Evolutionary conservation across 2,797 vertebrate species (phyloP).

Genomic region (Labroides dimidiatus): DNA sequence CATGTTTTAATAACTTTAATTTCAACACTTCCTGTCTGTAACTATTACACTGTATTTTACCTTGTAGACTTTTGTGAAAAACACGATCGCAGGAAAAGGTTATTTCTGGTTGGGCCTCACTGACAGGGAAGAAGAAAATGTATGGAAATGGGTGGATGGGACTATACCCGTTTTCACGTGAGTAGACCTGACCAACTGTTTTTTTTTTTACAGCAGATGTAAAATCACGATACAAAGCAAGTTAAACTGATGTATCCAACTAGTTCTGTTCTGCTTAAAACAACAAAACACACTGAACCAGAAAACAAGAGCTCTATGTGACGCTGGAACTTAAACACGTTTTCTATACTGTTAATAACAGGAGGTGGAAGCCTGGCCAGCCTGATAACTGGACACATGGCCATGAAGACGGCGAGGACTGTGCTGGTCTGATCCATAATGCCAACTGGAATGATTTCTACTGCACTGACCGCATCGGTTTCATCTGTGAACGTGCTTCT

Average conservation of each 20-base stretch:
- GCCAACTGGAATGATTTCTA: conserved; percentile 97
- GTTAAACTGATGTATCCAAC: neutral
- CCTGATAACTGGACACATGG: conserved; percentile 96
- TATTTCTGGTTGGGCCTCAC: conserved; percentile 97
- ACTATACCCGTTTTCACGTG: conserved; percentile 88
- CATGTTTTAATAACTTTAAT: neutral
- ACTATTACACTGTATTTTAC: neutral
- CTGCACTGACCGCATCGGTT: conserved; percentile 92
- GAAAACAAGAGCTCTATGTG: neutral
- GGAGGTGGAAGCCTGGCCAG: conserved; percentile 96
- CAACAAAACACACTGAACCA: neutral
- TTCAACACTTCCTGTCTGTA: neutral
- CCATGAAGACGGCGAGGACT: conserved; percentile 92
- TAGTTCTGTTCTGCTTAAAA: neutral
- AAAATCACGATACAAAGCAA: neutral
- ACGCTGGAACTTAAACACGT: neutral
- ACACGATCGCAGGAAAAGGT: conserved; percentile 85
- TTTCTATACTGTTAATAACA: conserved; percentile 66
- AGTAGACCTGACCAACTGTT: conserved; percentile 51
- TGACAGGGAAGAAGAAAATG: conserved; percentile 87
- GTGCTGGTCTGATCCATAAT: conserved; percentile 91
- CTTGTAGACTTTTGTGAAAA: conserved; percentile 90
- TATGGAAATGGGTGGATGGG: conserved; percentile 96
- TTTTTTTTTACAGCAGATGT: conserved; percentile 4
- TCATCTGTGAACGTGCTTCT: conserved; percentile 93